Evolutionary conservation across 2,797 vertebrate genomes (phyloP).

Genomic region (Anguilla anguilla): DNA sequence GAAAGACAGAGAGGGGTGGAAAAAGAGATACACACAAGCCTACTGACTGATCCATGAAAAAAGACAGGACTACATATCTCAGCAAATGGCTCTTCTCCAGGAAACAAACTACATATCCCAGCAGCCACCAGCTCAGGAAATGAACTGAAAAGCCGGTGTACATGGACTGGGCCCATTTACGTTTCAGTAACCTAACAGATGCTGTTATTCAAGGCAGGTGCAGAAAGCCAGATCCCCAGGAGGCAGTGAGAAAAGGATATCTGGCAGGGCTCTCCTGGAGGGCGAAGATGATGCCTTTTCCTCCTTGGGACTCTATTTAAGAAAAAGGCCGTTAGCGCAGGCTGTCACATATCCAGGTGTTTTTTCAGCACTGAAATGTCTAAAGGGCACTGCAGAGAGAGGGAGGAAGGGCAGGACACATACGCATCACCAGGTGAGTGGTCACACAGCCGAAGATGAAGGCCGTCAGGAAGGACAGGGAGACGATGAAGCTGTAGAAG

Average conservation of each 20-base stretch:
- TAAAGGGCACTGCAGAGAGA: background rate
- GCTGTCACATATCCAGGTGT: background rate
- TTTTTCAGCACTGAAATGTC: background rate
- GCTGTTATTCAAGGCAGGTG: background rate
- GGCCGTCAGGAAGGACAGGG: slow-evolving; percentile 89
- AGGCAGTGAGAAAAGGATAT: slow-evolving; percentile 83
- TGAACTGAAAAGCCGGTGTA: background rate
- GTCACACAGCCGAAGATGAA: slow-evolving; percentile 93
- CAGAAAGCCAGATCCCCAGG: background rate
- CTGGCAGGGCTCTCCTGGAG: slow-evolving; percentile 91
- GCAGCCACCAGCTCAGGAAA: background rate
- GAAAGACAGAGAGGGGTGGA: background rate
- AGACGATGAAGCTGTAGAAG: slow-evolving; percentile 95
- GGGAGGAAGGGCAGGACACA: slow-evolving; percentile 45
- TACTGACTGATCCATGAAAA: background rate
- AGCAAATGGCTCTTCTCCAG: background rate
- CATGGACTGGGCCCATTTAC: background rate
- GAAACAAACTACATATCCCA: background rate
- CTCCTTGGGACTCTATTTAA: slow-evolving; percentile 81
- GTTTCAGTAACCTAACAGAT: background rate
- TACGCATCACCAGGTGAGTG: slow-evolving; percentile 90
- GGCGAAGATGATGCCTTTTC: slow-evolving; percentile 79
- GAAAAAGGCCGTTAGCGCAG: slow-evolving; percentile 24
- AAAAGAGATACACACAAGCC: background rate
- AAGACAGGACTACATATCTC: background rate